Evolutionary conservation across 2,113 vertebrate genomes (phyloP).

Genomic region (Protomyctophum bolini): DNA sequence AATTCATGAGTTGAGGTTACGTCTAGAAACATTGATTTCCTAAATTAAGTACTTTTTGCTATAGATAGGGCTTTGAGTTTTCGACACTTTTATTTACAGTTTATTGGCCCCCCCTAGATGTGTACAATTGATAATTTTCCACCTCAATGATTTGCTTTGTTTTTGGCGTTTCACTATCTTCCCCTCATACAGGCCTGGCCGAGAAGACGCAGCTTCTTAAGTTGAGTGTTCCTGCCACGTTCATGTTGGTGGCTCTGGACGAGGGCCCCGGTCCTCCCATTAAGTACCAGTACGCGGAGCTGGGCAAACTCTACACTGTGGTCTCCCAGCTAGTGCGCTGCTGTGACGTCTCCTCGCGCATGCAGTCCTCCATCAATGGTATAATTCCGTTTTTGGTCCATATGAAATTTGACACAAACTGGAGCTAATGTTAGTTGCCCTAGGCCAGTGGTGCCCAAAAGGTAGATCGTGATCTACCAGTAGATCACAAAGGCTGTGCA

Average conservation of each 20-base stretch:
- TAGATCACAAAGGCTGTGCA: too few species aligned
- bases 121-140: not conserved
- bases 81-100: slow-evolving; percentile 41
- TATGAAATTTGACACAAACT: not conserved
- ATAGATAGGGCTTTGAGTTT: slow-evolving; percentile 67
- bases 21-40: not conserved
- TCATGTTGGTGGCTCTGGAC: slow-evolving; percentile 98
- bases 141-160: not conserved
- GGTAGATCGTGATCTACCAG: too few species aligned
- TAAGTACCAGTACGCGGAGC: slow-evolving; percentile 98
- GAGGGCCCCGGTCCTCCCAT: slow-evolving; percentile 99
- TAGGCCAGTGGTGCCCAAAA: too few species aligned
- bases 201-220: slow-evolving; percentile 98
- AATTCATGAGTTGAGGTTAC: slow-evolving; percentile 2
- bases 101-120: slow-evolving; percentile 19
- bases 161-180: not conserved
- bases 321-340: slow-evolving; percentile 97
- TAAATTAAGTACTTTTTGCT: slow-evolving; percentile 30
- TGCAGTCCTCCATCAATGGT: slow-evolving; percentile 99
- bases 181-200: slow-evolving; percentile 84
- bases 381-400: slow-evolving; percentile 24
- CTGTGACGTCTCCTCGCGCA: slow-evolving; percentile 95
- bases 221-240: slow-evolving; percentile 95
- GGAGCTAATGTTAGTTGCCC: not conserved
- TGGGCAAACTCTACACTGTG: slow-evolving; percentile 97